Evolutionary conservation across 2,797 vertebrate genomes (phyloP).

Genomic region (Hyperoplus immaculatus): DNA sequence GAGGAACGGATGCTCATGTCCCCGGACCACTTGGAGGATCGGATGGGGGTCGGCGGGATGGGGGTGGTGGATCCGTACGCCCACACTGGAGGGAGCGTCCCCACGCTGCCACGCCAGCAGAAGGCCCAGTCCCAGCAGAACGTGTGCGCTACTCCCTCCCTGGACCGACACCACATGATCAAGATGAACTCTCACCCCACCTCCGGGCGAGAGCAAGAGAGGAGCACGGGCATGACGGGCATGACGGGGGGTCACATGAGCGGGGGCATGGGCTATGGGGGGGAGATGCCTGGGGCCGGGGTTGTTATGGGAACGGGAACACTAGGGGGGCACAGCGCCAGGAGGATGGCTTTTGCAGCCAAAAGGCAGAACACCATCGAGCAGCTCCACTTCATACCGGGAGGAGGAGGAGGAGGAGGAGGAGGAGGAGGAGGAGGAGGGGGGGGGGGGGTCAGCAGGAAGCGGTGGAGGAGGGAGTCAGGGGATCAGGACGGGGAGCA

Average conservation of each 20-base stretch:
- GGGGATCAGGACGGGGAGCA: conserved; percentile 93
- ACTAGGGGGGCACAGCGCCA: conserved; percentile 86
- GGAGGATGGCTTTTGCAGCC: conserved; percentile 91
- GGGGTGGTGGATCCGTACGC: conserved; percentile 79
- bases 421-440: conserved; percentile 83
- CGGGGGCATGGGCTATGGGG: conserved; percentile 83
- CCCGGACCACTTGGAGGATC: conserved; percentile 81
- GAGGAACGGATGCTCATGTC: conserved; percentile 82
- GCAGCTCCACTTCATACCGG: conserved; percentile 95
- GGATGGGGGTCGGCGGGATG: conserved; percentile 75
- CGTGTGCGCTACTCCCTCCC: conserved; percentile 88
- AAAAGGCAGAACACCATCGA: conserved; percentile 95
- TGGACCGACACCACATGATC: conserved; percentile 91
- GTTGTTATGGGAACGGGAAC: conserved; percentile 90
- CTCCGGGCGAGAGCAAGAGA: conserved; percentile 88
- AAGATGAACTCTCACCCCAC: conserved; percentile 93
- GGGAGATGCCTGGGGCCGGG: conserved; percentile 81
- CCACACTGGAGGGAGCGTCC: conserved; percentile 80
- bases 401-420: conserved; percentile 86
- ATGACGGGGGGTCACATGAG: conserved; percentile 77
- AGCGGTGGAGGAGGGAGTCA: conserved; percentile 85
- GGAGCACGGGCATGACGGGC: conserved; percentile 78
- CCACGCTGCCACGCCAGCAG: conserved; percentile 88
- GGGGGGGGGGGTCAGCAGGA: conserved; percentile 83
- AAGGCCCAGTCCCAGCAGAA: conserved; percentile 92